Evolutionary conservation across 1,140 invertebrate genomes (phyloP), one percentile per base, ranked within the genome.

Genomic region (Trachymyrmex septentrionalis): DNA sequence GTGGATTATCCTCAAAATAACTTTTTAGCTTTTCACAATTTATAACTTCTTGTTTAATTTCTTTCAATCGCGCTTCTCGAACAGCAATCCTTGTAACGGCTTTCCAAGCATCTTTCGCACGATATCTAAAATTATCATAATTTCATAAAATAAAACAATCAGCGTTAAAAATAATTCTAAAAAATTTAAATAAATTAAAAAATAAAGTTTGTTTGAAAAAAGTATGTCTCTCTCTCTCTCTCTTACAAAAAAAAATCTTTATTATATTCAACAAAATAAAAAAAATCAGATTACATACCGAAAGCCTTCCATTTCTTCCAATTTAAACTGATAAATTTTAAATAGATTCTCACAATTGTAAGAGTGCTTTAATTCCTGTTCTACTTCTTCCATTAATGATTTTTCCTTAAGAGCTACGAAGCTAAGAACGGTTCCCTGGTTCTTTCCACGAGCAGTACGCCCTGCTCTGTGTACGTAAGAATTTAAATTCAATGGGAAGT

Each of bases 251-350:
- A 34, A 38, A 38, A 38, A 38, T 38, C 34, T 38, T 38, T 38
- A 38, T 9, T 38, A 38, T 38, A 7, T 9, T 34, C 5, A 34
- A 34, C 0, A 6, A 34, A 34, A 34, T 34, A 0, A 34, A 0
- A 80, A 53, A 30, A 73, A 72, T 53, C 21, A 19, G 0, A 16
- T 27, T 57, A 89, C 85, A 66, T 90, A 95, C 94, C 98, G 96
- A 93, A 99, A 99, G 0, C 98, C 98, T 94, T 99, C 99, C 50
- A 99, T 97, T 95, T 99, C 98, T 87, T 99, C 97, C 94, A 99
- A 96, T 93, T 98, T 98, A 93, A 99, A 99, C 91, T 99, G 97
- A 94, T 99, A 99, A 66, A 98, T 98, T 94, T 97, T 98, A 96
- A 96, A 96, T 66, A 97, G 92, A 59, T 92, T 94, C 63, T 94